These are phyloP conservation scores for Trinectes maculatus DNA, from an alignment of 2,113 vertebrate species.

Conservation along the genomic window DNA sequence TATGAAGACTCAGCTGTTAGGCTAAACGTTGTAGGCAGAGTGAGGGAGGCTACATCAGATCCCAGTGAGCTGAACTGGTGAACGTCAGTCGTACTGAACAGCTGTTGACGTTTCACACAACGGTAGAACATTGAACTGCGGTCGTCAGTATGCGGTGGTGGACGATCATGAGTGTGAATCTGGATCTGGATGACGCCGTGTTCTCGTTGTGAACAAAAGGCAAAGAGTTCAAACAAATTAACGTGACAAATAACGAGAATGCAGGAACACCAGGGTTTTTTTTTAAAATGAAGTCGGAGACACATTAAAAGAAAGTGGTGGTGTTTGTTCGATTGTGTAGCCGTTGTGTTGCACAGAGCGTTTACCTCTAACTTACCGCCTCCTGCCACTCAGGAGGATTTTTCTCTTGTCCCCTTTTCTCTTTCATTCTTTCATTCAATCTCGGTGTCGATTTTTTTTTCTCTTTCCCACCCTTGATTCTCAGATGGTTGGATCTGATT, in stretches of 20 bases:
- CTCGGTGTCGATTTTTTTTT: conserved; percentile 79
- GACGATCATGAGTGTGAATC: conserved; percentile 17
- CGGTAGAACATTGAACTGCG: conserved; percentile 11
- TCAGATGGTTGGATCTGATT: conserved; percentile 98
- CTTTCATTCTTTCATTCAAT: conserved; percentile 83
- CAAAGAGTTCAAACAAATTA: conserved; percentile 7
- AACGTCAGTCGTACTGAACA: conserved; percentile 12
- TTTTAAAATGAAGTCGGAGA: conserved; percentile 34
- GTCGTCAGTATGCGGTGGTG: conserved; percentile 20
- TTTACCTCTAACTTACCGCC: conserved; percentile 80
- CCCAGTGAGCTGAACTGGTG: conserved; percentile 42
- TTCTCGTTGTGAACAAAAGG: conserved; percentile 27
- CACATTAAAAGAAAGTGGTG: conserved; percentile 54
- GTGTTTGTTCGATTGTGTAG: conserved; percentile 69
- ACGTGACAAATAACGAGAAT: conserved; percentile 35
- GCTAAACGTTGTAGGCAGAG: conserved; percentile 25
- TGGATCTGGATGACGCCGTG: conserved; percentile 7
- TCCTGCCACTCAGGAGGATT: conserved; percentile 80
- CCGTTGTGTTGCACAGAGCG: conserved; percentile 68
- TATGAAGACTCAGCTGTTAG: conserved; percentile 31
- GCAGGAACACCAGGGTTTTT: no score
- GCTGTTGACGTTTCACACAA: conserved; percentile 8
- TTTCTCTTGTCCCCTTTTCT: conserved; percentile 73
- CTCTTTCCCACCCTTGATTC: conserved; percentile 83
- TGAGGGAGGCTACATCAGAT: conserved; percentile 10